Percentiles rank a stretch among this genome's conserved stretches.
Conservation (phyloP, 2,888 invertebrate genomes). For the Phengaris arion region DNA sequence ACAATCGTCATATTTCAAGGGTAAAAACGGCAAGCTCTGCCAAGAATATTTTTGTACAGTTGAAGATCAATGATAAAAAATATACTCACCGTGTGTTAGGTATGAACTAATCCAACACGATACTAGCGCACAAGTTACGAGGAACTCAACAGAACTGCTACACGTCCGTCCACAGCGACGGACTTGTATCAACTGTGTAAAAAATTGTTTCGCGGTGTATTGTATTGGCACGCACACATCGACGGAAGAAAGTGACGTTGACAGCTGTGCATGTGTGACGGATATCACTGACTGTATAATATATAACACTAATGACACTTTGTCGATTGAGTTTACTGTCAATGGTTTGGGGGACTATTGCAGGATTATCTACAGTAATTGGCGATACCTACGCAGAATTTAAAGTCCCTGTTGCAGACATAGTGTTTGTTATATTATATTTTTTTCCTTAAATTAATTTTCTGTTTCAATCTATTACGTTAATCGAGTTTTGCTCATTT, state of each 20-base stretch:
- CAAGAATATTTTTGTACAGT: constrained; percentile 67
- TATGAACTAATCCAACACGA: constrained; percentile 57
- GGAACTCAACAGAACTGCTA: constrained; percentile 41
- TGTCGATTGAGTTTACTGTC: constrained; percentile 44
- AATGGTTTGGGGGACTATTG: constrained; percentile 38
- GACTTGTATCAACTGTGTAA: constrained; percentile 59
- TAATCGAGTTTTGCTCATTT: neutral
- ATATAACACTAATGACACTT: constrained; percentile 49
- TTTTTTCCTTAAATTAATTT: constrained; percentile 7
- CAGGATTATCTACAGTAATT: neutral
- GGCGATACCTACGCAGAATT: neutral
- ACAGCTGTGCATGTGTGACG: constrained; percentile 46
- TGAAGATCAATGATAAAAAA: constrained; percentile 55
- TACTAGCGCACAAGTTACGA: constrained; percentile 52
- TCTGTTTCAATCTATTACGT: neutral
- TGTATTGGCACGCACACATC: constrained; percentile 47
- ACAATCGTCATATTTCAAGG: constrained; percentile 49
- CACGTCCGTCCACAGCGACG: constrained; percentile 49
- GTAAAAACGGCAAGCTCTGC: constrained; percentile 55
- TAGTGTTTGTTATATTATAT: neutral
- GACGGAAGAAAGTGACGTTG: constrained; percentile 55
- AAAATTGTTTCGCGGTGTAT: constrained; percentile 51
- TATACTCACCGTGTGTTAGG: constrained; percentile 59
- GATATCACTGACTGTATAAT: constrained; percentile 30
- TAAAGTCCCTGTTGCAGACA: neutral